phyloP scores from a whole-genome alignment of 2,888 invertebrate species.

The Masnerella sp. region DNA sequence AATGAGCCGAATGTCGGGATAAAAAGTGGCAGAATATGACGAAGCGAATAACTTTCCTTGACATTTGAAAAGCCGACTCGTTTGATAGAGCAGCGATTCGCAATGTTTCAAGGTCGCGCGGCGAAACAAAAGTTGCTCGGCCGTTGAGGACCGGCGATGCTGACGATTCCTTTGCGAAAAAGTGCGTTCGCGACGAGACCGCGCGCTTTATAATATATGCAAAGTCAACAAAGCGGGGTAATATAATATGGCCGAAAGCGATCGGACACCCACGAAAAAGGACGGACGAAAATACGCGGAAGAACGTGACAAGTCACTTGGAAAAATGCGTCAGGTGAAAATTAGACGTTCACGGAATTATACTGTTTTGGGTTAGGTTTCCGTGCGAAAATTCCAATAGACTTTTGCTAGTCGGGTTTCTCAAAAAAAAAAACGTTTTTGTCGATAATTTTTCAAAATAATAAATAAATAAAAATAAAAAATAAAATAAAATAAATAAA shows the following conservation, averaged over 20 bases:
- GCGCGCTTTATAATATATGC: conserved; percentile 49
- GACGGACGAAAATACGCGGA: conserved; percentile 7
- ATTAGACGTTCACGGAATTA: no score
- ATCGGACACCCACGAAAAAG: conserved; percentile 29
- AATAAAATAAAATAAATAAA: no score
- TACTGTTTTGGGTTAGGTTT: no score
- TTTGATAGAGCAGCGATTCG: conserved; percentile 37
- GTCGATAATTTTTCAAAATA: no score
- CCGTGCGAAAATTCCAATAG: no score
- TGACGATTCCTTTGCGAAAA: conserved; percentile 34
- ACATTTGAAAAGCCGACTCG: conserved; percentile 32
- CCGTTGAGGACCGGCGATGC: conserved; percentile 19
- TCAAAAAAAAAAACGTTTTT: no score
- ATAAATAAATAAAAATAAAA: no score
- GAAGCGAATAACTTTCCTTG: conserved; percentile 50
- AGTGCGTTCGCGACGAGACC: background rate
- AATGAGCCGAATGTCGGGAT: no score
- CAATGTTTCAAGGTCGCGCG: conserved; percentile 39
- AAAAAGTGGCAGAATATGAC: conserved; percentile 29
- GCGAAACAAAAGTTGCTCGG: conserved; percentile 36
- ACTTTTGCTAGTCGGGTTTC: no score
- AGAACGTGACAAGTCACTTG: conserved; percentile 22
- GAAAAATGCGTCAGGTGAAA: conserved; percentile 11
- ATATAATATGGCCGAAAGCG: conserved; percentile 22
- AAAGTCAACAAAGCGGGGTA: conserved; percentile 51